Base-by-base conservation (phyloP, 2,888 invertebrate species). In the Pilophorus perplexus region DNA sequence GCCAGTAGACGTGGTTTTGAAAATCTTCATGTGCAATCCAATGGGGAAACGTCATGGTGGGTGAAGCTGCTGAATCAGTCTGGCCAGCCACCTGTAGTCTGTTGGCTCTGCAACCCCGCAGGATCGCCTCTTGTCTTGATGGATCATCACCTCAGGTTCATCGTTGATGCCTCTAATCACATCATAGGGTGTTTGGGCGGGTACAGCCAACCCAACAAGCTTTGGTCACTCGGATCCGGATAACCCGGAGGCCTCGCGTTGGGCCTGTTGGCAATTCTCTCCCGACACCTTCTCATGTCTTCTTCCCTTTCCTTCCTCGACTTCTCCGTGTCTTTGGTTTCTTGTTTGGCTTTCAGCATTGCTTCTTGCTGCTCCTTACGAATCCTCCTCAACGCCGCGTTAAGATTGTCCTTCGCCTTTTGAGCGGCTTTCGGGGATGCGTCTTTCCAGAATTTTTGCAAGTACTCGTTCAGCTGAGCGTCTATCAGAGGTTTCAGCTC, bases 371-470 rank as follows among this genome's bases (percentile, higher is more conserved):
- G 28, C 2, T 52, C 28, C 18, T 52, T 52, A 14, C 18, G 20
- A 1, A 28, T 14, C 8, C 52, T 1, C 16, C 16, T 27, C 1
- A 52, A 18, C n/a, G 16, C 27, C 2, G 14, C 18, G 52, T 52
- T 52, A 12, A 52, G 16, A 28, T 52, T 52, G 6, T 52, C 52
- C 8, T 52, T 52, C 8, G 52, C 52, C 18, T 14, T 27, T 10
- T 25, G 6, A 12, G 28, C 52, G 3, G 16, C 52, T 18, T 52
- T 52, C 1, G 27, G 14, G 1, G 52, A 4, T 1, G 18, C 10
- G 12, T 52, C 52, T 52, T 52, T 52, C 52, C 52, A 52, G 10
- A n/a, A 14, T 28, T 52, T 52, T 10, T 52, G 52, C 28, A 52
- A 18, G 16, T 28, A 28, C 10, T 28, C 18, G 33, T 52, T 27